Base-by-base conservation (phyloP, 2,888 invertebrate genomes). In the Nasonia oneida region DNA sequence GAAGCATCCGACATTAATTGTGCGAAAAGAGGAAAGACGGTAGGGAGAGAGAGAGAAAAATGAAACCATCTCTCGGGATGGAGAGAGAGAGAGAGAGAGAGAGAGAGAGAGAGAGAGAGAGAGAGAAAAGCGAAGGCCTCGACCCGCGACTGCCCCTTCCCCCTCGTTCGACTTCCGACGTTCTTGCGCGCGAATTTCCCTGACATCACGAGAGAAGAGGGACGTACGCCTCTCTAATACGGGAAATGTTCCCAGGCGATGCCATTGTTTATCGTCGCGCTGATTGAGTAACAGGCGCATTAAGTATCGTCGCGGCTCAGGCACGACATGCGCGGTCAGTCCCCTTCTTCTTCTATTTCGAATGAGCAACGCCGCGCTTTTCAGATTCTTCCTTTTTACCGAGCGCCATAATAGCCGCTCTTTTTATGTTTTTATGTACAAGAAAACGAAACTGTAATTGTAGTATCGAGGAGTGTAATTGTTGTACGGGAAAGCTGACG, bases 161-260 rank as follows among this genome's bases (percentile, higher is more conserved):
- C 67, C 37, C n/a, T 14, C 47, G 12, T 15, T 42, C 10, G 8
- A 57, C 82, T 83, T 74, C 83, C 85, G 81, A 78, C 33, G 10
- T 33, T 70, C 84, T 81, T 82, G 79, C 81, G 67, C 75, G 81
- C 81, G 86, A 87, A 89, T 90, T 91, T 90, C 88, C 88, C 89
- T 89, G 89, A 81, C 88, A 87, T 23, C 84, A 88, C 85, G 85
- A 82, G 88, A 89, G 89, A 89, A 90, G 87, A 88, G 89, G 88
- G 90, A 89, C 88, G 89, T 89, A 89, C 89, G 89, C 87, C 90
- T 89, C 88, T 90, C 42, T 73, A 23, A 47, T 89, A 89, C 91
- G 92, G 91, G 90, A 92, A 93, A 91, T 86, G 33, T 93, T 93
- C 93, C 90, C 93, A 93, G 89, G 90, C 90, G 89, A 87, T 90